Evolutionary conservation across 1,140 invertebrate species (phyloP).

Genomic region (Arctopsyche grandis): DNA sequence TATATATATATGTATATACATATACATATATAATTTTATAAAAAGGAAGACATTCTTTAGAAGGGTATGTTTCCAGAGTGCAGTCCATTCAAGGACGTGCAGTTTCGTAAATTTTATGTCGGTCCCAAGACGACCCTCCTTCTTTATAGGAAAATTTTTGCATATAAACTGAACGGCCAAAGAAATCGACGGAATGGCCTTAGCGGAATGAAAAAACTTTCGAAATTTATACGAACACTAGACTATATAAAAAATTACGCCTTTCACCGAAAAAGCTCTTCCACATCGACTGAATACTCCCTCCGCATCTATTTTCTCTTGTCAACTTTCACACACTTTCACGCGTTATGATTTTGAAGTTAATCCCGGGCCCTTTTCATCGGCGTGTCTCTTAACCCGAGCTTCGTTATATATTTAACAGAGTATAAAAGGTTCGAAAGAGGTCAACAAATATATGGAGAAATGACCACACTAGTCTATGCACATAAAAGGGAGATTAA

Average conservation of each 20-base stretch:
- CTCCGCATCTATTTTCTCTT: too few relatives aligned
- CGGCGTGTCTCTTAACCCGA: neutral
- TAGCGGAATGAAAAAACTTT: slow-evolving; percentile 18
- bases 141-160: slow-evolving; percentile 27
- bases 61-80: neutral
- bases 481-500: slow-evolving; percentile 29
- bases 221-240: slow-evolving; percentile 14
- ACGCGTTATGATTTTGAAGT: neutral
- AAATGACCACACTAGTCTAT: neutral
- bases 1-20: too few relatives aligned
- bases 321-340: neutral
- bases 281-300: neutral
- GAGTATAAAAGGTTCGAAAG: slow-evolving; percentile 17
- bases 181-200: slow-evolving; percentile 18
- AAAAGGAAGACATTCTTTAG: too few relatives aligned
- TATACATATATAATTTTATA: too few relatives aligned
- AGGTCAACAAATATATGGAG: slow-evolving; percentile 16
- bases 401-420: slow-evolving; percentile 23
- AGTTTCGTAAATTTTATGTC: slow-evolving; percentile 36
- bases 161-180: slow-evolving; percentile 5
- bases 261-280: neutral
- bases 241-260: slow-evolving; percentile 19
- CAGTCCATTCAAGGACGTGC: slow-evolving; percentile 12
- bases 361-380: neutral
- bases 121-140: slow-evolving; percentile 10